phyloP scores from a whole-genome alignment of 2,797 vertebrate genomes.

The Eulemur rubriventer region DNA sequence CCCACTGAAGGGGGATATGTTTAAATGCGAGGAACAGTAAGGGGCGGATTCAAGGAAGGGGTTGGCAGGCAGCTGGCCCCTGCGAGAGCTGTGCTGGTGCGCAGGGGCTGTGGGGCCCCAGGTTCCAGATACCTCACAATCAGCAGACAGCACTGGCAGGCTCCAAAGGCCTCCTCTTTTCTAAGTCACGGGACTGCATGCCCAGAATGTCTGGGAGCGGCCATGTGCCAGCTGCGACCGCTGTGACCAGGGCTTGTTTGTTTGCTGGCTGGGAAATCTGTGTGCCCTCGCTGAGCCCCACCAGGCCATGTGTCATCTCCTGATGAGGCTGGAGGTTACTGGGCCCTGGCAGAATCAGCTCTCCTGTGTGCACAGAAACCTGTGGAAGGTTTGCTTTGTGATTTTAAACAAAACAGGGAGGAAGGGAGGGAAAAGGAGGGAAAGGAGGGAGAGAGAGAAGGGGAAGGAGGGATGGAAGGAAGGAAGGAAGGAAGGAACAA shows the following conservation, averaged over 20 bases:
- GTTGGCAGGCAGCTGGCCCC: not conserved
- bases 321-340: not conserved
- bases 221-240: slow-evolving; percentile 21
- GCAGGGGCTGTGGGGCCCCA: not conserved
- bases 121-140: not conserved
- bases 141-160: not conserved
- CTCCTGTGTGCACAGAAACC: not conserved
- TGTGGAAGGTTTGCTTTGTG: slow-evolving; percentile 26
- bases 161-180: not conserved
- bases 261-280: slow-evolving; percentile 29
- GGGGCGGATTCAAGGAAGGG: not conserved
- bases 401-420: not conserved
- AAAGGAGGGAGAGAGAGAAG: not conserved
- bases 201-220: not conserved
- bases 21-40: not conserved
- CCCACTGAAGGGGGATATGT: not conserved
- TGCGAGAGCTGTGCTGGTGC: not conserved
- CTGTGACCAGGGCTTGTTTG: not conserved
- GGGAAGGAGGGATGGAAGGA: not conserved
- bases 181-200: slow-evolving; percentile 1
- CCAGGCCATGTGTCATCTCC: not conserved
- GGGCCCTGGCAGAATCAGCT: not conserved
- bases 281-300: not conserved
- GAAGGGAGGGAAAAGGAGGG: too few relatives aligned
- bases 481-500: not conserved